Conservation (phyloP, 2,113 vertebrate species). For the Bostrychus sinensis region DNA sequence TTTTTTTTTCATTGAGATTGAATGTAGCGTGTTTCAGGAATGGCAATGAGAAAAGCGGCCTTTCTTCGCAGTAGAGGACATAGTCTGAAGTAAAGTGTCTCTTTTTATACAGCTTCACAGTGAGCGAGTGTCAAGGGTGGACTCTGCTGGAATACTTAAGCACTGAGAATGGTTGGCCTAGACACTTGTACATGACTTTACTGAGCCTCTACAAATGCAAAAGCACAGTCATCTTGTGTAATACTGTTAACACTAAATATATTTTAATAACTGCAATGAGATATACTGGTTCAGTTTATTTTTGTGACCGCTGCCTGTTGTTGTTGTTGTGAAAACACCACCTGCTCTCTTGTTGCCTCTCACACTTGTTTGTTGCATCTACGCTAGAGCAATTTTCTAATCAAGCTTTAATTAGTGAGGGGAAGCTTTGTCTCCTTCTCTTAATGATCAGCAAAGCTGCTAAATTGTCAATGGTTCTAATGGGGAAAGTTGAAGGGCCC, state of each 20-base stretch:
- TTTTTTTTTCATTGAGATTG: constrained; percentile 34
- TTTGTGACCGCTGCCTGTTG: too few relatives aligned
- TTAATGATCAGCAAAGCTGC: constrained; percentile 59
- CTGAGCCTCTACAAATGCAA: background rate
- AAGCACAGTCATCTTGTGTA: background rate
- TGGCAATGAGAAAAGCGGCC: constrained; percentile 31
- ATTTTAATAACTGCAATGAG: background rate
- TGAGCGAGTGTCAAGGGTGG: constrained; percentile 4
- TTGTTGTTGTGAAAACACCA: constrained; percentile 21
- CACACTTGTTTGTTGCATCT: constrained; percentile 27
- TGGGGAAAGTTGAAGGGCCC: constrained; percentile 48
- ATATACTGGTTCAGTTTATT: too few relatives aligned
- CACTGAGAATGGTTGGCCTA: background rate
- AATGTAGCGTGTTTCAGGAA: constrained; percentile 32
- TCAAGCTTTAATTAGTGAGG: constrained; percentile 71
- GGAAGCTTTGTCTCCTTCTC: constrained; percentile 49
- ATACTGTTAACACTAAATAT: background rate
- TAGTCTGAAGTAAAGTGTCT: constrained; percentile 30
- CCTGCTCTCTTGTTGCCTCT: constrained; percentile 36
- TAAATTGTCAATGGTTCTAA: constrained; percentile 62
- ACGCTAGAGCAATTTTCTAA: constrained; percentile 65
- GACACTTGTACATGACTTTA: background rate
- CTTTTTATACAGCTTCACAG: constrained; percentile 26
- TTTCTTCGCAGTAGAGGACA: constrained; percentile 31
- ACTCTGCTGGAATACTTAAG: constrained; percentile 20